Base-by-base conservation (phyloP, 2,888 invertebrate species). In the Endotricha flammealis region DNA sequence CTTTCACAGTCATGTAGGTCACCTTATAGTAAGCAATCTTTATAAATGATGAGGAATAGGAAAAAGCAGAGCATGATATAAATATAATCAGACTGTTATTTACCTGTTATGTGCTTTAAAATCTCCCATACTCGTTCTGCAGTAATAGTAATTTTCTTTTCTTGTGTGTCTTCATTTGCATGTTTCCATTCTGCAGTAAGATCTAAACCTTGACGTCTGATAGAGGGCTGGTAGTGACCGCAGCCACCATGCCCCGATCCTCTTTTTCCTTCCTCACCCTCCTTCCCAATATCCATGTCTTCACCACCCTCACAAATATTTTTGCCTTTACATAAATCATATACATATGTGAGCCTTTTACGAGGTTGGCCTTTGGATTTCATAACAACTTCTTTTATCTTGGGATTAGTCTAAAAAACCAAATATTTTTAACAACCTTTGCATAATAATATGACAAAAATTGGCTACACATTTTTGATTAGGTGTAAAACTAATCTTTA, bases 51-150 rank as follows among this genome's bases (percentile, higher is more conserved):
- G n/a, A n/a, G n/a, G n/a, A n/a, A n/a, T n/a, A n/a, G n/a, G n/a
- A n/a, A n/a, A n/a, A n/a, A n/a, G n/a, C n/a, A n/a, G n/a, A n/a
- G n/a, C n/a, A n/a, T n/a, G n/a, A n/a, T n/a, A n/a, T n/a, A n/a
- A n/a, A n/a, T n/a, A n/a, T n/a, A n/a, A n/a, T n/a, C n/a, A n/a
- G n/a, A n/a, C n/a, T n/a, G n/a, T n/a, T n/a, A n/a, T 7, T 27
- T 42, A 89, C 89, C 90, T 51, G 93, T 92, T 33, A 98, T 96
- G 61, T 95, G 95, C 77, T 97, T 97, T 23, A 99, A 90, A 48
- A 99, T 97, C 85, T 99, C 99, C 90, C 96, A 95, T 1, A 98
- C 99, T 53, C 98, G 88, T 74, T 99, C 99, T 1, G 99, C 99
- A 4, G 96, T 95, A 4, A 99, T 88, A 1, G 90, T 86, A 10